Conservation (phyloP, 2,113 vertebrate species). For the Sinocyclocheilus maitianheensis region DNA sequence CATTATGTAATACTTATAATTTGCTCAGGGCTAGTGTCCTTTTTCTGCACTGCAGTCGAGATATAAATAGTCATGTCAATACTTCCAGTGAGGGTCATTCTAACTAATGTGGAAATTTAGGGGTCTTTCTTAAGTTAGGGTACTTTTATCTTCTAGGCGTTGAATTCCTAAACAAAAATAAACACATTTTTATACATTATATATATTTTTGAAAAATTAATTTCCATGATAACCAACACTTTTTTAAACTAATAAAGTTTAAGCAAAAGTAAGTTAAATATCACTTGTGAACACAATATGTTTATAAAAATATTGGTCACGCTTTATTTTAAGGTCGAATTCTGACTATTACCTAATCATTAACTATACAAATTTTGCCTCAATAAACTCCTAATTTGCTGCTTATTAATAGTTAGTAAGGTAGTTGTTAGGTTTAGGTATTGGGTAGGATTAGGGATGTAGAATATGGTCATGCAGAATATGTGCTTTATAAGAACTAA, state of each 20-base stretch:
- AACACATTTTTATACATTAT: too few relatives aligned
- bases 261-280: too few relatives aligned
- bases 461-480: too few relatives aligned
- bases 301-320: too few relatives aligned
- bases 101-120: constrained; percentile 46
- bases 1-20: constrained; percentile 31
- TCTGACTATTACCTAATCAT: too few relatives aligned
- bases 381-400: background rate
- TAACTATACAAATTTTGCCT: background rate
- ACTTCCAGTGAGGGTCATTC: constrained; percentile 23
- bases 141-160: background rate
- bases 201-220: too few relatives aligned
- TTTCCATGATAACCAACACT: too few relatives aligned
- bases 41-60: constrained; percentile 24
- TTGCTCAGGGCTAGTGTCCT: constrained; percentile 15
- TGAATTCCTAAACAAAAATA: too few relatives aligned
- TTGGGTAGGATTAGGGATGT: background rate
- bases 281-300: too few relatives aligned
- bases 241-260: too few relatives aligned
- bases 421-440: background rate
- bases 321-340: too few relatives aligned
- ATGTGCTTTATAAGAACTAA: too few relatives aligned
- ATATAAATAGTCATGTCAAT: constrained; percentile 59
- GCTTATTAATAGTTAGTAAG: background rate
- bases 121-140: constrained; percentile 24